Base-by-base conservation (phyloP, 2,113 vertebrate genomes). In the Elachura formosa region DNA sequence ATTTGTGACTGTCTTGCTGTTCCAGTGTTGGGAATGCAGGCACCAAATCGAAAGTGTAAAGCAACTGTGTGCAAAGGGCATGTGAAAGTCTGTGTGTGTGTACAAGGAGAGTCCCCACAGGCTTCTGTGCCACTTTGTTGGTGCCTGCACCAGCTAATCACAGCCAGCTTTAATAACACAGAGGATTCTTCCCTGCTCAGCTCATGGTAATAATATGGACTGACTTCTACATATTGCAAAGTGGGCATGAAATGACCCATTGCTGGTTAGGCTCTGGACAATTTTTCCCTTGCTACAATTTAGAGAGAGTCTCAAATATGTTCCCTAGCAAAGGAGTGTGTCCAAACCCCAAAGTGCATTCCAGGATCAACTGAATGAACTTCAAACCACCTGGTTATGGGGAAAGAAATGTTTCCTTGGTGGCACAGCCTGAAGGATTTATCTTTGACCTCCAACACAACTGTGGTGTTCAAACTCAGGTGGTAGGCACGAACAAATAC, bases 151-250 rank as follows among this genome's bases (percentile, higher is more conserved):
- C 14, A 10, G 51, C 77, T 20, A 38, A 43, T 54, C 46, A 14
- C 59, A 71, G 63, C 9, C 79, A 54, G 11, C 72, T 86, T 55
- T 58, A 80, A 67, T 75, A 11, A 40, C 15, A 67, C 46, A 48
- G 71, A 43, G 17, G 85, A 43, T 89, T 85, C 59, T 22, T 52
- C 91, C 51, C 24, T 67, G 59, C 82, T 67, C 29, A 22, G 76
- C 90, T 90, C 84, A 11, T 33, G 33, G 55, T 93, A 85, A 94
- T 83, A 80, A 41, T 49, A 87, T 16, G 62, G 82, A 87, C 73
- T 93, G 92, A 90, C 91, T 90, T 75, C 22, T 91, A 49, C 58
- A 52, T 75, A 63, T 83, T 90, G 92, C 45, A 97, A 97, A 97
- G 94, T 96, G 88, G 85, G 46, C 83, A 89, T 93, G 95, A 96